phyloP scores from a whole-genome alignment of 2,113 vertebrate species.

The Pristiophorus japonicus region DNA sequence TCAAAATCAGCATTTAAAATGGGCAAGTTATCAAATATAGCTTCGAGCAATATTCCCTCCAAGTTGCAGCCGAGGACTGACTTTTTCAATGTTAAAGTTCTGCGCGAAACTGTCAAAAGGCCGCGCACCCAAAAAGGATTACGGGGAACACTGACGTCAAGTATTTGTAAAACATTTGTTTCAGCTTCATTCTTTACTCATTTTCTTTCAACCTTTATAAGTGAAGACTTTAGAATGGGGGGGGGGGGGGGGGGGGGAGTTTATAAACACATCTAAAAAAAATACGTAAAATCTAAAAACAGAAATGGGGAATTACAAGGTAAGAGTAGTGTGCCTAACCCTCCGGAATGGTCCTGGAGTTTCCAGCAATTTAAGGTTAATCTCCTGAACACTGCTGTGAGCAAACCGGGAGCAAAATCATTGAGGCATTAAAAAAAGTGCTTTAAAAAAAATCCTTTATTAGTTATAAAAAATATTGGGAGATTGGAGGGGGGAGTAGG shows the following conservation, averaged over 20 bases:
- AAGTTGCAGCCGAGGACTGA: no score
- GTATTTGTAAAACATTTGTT: background rate
- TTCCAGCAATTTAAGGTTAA: background rate
- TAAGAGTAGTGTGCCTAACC: no score
- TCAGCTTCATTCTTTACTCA: background rate
- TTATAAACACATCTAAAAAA: background rate
- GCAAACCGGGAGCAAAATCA: background rate
- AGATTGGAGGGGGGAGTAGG: background rate
- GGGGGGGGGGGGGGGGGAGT: no score
- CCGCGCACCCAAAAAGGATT: no score
- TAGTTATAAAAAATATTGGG: background rate
- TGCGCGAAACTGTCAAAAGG: no score
- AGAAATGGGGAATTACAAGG: background rate
- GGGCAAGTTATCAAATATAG: background rate
- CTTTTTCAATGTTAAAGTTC: no score
- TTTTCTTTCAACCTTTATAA: background rate
- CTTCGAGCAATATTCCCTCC: background rate
- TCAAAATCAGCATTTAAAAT: conserved; percentile 2
- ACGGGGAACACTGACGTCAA: no score
- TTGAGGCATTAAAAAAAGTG: background rate
- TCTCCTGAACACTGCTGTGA: background rate
- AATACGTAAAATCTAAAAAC: background rate
- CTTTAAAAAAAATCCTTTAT: background rate
- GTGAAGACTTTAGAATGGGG: background rate
- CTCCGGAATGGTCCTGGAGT: background rate